Evolutionary conservation across 1,140 invertebrate genomes (phyloP).

Genomic region (Caerostris darwini): DNA sequence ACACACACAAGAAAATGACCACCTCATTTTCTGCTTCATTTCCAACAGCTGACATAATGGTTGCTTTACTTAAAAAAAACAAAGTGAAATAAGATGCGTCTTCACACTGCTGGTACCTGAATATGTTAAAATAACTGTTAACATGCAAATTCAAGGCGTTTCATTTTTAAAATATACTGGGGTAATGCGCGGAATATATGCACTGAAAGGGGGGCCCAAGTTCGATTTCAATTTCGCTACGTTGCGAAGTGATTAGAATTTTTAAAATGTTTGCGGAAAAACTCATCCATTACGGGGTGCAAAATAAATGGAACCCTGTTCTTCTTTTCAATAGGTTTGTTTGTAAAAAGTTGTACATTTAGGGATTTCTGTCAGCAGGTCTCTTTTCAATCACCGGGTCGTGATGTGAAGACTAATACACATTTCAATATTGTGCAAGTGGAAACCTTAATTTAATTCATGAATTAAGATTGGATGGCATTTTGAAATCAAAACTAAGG

Average conservation of each 20-base stretch:
- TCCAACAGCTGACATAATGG: constrained; percentile 53
- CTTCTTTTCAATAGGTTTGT: no score
- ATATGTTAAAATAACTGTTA: constrained; percentile 42
- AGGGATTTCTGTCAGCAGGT: no score
- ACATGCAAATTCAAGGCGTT: constrained; percentile 50
- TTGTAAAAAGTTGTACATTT: no score
- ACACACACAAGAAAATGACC: not conserved
- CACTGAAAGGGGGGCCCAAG: not conserved
- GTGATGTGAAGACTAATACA: not conserved
- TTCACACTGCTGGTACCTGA: not conserved
- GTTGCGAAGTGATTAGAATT: not conserved
- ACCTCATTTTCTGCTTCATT: constrained; percentile 66
- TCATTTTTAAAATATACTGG: constrained; percentile 23
- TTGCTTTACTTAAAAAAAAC: not conserved
- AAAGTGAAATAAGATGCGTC: constrained; percentile 3
- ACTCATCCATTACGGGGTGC: not conserved
- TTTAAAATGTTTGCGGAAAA: not conserved
- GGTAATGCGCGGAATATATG: not conserved
- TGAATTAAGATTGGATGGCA: no score
- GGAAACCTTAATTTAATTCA: no score
- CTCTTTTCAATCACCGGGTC: not conserved
- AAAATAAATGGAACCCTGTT: not conserved
- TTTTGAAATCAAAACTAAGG: no score
- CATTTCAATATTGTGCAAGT: no score
- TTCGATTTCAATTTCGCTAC: not conserved